A percentile compares a stretch with the other conserved stretches of the same genome.
Evolutionary conservation across 2,113 vertebrate species (phyloP).

Genomic region (Zootoca vivipara): DNA sequence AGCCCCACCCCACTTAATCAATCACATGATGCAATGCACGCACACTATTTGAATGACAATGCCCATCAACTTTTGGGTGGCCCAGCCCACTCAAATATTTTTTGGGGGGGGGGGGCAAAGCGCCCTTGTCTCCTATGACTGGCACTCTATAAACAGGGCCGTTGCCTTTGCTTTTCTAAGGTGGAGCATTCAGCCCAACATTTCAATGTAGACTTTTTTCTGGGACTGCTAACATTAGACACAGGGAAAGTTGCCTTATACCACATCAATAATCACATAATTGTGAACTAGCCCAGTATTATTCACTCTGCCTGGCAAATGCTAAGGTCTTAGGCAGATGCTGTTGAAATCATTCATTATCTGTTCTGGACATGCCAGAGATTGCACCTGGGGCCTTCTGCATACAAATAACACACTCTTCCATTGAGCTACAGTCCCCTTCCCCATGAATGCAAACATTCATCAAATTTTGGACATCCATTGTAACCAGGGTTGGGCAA

Average conservation of each 20-base stretch:
- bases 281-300: background rate
- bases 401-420: background rate
- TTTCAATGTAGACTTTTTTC: background rate
- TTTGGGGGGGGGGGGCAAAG: no score
- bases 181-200: background rate
- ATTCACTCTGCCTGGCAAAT: background rate
- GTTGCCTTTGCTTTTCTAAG: no score
- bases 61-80: no score
- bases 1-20: no score
- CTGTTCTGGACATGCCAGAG: background rate
- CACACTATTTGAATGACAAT: no score
- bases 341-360: background rate
- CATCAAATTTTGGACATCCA: background rate
- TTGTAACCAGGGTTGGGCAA: background rate
- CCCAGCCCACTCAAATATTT: no score
- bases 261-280: background rate
- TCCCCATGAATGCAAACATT: background rate
- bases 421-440: background rate
- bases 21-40: no score
- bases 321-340: background rate
- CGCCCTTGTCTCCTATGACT: no score
- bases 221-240: no score
- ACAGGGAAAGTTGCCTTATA: background rate
- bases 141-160: no score
- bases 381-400: background rate